Conservation (phyloP, 2,113 vertebrate genomes). For the Tangachromis dhanisi region DNA sequence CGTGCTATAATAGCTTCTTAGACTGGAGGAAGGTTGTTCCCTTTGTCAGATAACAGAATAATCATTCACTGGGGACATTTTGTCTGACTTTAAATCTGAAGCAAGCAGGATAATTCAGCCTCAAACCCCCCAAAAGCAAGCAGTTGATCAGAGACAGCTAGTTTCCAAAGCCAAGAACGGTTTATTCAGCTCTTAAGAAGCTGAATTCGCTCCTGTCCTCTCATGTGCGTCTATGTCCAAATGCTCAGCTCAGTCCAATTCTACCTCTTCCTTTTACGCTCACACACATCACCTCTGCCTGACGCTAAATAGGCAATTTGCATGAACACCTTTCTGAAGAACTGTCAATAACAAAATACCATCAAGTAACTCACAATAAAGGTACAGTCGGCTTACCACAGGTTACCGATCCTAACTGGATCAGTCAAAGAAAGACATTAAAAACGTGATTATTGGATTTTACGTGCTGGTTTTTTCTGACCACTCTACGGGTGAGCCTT, state of each 20-base stretch:
- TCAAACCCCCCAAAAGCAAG: background rate
- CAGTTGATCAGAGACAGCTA: background rate
- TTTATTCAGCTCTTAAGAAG: background rate
- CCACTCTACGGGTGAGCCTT: background rate
- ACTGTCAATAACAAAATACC: background rate
- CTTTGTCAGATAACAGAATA: background rate
- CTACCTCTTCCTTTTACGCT: background rate
- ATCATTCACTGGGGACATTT: slow-evolving; percentile 8
- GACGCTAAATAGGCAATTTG: background rate
- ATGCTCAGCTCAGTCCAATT: background rate
- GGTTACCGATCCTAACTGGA: fast-evolving
- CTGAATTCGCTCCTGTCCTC: background rate
- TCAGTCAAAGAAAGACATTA: background rate
- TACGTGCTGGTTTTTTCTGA: background rate
- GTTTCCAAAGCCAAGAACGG: background rate
- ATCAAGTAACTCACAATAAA: background rate
- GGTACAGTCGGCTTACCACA: background rate
- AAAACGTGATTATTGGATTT: background rate
- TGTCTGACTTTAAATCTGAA: background rate
- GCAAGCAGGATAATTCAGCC: background rate
- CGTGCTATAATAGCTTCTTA: background rate
- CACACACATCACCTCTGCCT: background rate
- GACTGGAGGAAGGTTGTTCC: background rate
- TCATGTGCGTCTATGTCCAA: background rate
- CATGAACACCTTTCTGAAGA: background rate